Percentiles rank a stretch among this genome's conserved stretches.
These are phyloP conservation scores for Erethizon dorsatum DNA, from an alignment of 2,797 vertebrate genomes.

Conservation along the genomic window DNA sequence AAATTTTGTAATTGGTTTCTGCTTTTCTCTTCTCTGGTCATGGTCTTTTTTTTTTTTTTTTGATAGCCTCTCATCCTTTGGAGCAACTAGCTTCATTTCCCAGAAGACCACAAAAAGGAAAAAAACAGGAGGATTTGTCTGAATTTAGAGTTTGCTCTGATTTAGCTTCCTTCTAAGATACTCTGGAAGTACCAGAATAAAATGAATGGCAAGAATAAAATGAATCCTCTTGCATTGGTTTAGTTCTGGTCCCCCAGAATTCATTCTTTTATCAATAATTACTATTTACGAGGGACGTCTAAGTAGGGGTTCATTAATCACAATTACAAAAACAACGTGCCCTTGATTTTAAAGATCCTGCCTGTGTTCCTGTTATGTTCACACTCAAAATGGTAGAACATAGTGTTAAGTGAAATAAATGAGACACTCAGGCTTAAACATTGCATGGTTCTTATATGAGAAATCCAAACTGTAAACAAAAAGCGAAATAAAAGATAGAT, in stretches of 20 bases:
- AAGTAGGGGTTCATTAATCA: not conserved
- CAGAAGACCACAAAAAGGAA: not conserved
- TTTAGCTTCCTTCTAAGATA: not conserved
- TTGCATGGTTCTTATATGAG: not conserved
- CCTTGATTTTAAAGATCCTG: not conserved
- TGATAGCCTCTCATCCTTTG: not conserved
- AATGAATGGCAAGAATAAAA: not conserved
- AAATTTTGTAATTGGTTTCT: conserved; percentile 10
- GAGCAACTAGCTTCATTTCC: not conserved
- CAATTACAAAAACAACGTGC: not conserved
- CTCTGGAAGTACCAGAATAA: not conserved
- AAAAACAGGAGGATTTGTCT: not conserved
- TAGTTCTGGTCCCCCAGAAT: not conserved
- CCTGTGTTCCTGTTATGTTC: not conserved
- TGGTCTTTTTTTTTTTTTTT: not conserved
- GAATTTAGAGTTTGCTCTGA: not conserved
- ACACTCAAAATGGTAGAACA: not conserved
- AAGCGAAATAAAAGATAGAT: not conserved
- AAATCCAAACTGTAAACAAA: not conserved
- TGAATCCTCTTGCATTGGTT: not conserved
- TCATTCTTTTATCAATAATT: not conserved
- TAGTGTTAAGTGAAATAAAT: not conserved
- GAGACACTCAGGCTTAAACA: not conserved
- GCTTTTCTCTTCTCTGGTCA: not conserved
- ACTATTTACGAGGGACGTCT: not conserved